phyloP scores from a whole-genome alignment of 2,888 invertebrate genomes.

The Megamerina dolium region DNA sequence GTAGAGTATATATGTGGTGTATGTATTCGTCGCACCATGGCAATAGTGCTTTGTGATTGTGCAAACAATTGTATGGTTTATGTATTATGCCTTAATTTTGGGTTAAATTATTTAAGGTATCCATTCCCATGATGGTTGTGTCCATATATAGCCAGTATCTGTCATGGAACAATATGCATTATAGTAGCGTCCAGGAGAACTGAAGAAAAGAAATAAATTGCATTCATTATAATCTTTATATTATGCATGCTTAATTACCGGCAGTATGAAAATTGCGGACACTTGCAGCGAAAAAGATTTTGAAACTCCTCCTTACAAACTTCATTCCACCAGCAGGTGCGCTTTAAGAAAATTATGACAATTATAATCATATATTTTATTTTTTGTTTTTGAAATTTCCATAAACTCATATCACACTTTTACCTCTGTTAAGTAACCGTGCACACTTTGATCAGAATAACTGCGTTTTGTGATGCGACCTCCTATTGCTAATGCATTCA shows the following conservation, averaged over 20 bases:
- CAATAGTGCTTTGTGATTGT: too few species aligned
- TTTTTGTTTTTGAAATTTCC: neutral
- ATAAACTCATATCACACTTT: too few species aligned
- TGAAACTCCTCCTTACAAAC: slow-evolving; percentile 90
- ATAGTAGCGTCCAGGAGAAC: slow-evolving; percentile 79
- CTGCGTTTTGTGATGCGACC: slow-evolving; percentile 58
- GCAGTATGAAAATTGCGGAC: slow-evolving; percentile 84
- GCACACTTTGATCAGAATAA: slow-evolving; percentile 74
- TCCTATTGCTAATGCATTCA: slow-evolving; percentile 20
- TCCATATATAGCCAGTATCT: slow-evolving; percentile 86
- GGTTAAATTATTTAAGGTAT: slow-evolving; percentile 28
- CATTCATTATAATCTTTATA: neutral
- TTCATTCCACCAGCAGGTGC: slow-evolving; percentile 92
- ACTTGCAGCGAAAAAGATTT: slow-evolving; percentile 77
- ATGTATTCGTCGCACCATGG: slow-evolving; percentile 1
- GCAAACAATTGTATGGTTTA: too few species aligned
- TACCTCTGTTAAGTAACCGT: slow-evolving; percentile 81
- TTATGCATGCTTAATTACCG: slow-evolving; percentile 42
- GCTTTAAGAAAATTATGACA: slow-evolving; percentile 54
- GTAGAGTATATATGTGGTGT: neutral
- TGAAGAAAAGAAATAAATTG: slow-evolving; percentile 15
- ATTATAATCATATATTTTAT: neutral
- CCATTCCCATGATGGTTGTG: slow-evolving; percentile 60
- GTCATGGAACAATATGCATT: slow-evolving; percentile 88
- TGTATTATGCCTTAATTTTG: too few species aligned